These are phyloP conservation scores for Labroides dimidiatus DNA, from an alignment of 2,797 vertebrate genomes.

Conservation along the genomic window DNA sequence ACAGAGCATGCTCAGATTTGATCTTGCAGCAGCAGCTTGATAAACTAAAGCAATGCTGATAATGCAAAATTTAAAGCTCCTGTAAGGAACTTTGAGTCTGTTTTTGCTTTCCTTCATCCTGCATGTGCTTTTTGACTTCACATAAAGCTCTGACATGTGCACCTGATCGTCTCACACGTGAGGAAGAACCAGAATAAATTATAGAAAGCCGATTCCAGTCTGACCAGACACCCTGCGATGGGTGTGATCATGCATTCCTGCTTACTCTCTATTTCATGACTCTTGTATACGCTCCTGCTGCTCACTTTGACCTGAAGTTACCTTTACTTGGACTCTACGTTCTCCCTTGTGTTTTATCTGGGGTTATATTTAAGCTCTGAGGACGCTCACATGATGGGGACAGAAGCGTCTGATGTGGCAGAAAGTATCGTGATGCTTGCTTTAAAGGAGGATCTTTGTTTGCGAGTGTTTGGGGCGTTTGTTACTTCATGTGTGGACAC, in stretches of 20 bases:
- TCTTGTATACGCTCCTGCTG: background rate
- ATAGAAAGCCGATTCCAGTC: background rate
- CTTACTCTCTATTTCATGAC: background rate
- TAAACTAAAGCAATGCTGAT: no score
- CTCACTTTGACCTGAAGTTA: background rate
- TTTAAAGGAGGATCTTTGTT: background rate
- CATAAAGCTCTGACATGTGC: no score
- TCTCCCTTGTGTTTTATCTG: background rate
- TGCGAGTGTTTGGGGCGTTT: background rate
- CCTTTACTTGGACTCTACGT: background rate
- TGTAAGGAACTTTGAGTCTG: no score
- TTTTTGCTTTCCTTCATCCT: no score
- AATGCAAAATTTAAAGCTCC: no score
- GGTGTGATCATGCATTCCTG: constrained; percentile 10
- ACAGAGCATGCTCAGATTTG: no score
- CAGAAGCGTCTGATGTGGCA: background rate
- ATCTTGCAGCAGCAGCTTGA: no score
- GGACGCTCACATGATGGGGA: constrained; percentile 16
- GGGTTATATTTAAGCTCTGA: background rate
- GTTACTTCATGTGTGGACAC: background rate
- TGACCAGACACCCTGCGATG: background rate
- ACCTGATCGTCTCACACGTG: background rate
- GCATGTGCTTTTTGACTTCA: no score
- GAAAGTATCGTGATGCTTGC: background rate
- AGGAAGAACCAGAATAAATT: no score